phyloP scores from a whole-genome alignment of 2,888 invertebrate genomes.

The Nebria salina region DNA sequence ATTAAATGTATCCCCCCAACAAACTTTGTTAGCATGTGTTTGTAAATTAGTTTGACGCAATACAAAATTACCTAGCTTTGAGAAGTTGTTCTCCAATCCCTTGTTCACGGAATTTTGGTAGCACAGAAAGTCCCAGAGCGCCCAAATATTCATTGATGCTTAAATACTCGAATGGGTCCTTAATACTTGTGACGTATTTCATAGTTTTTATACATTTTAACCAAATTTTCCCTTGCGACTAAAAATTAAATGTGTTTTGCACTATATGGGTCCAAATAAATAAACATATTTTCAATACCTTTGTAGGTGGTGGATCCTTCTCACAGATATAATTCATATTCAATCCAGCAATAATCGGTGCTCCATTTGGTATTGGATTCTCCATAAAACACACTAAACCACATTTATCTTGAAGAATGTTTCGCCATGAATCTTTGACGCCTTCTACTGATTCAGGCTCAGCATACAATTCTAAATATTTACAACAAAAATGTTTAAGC shows the following conservation, averaged over 20 bases:
- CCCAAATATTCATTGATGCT: conserved; percentile 53
- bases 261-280: background rate
- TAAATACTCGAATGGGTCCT: background rate
- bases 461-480: conserved; percentile 8
- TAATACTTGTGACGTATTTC: background rate
- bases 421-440: conserved; percentile 41
- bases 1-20: conserved; percentile 23
- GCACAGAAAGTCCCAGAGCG: conserved; percentile 57
- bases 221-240: background rate
- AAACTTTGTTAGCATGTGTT: background rate
- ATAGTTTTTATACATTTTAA: background rate
- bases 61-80: conserved; percentile 50
- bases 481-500: background rate
- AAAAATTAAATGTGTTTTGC: background rate
- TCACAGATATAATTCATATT: conserved; percentile 54
- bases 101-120: conserved; percentile 56
- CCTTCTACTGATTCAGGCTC: conserved; percentile 36
- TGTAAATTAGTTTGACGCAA: background rate
- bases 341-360: conserved; percentile 58
- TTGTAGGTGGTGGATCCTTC: conserved; percentile 47
- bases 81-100: conserved; percentile 52
- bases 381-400: conserved; percentile 58
- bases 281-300: background rate
- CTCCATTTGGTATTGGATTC: conserved; percentile 53
- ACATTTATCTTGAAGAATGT: conserved; percentile 55